Conservation (phyloP, 92 coral and sea anemone genomes). For the Parazoanthus atlanticus region DNA sequence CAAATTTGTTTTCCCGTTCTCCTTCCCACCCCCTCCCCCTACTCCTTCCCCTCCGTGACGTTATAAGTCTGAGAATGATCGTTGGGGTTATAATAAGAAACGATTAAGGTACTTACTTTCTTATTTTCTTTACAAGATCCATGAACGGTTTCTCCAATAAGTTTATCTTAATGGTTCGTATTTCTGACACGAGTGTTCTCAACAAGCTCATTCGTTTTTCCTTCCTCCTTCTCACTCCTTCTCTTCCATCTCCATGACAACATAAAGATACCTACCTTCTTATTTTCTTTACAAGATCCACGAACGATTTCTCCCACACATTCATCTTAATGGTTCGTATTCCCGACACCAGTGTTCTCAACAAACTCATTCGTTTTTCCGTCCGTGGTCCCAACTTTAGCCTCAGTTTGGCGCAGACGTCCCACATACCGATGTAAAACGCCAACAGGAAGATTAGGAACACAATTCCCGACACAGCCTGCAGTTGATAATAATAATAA, state of each 20-base stretch:
- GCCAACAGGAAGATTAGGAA: constrained; percentile 72
- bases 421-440: constrained; percentile 88
- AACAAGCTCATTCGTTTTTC: constrained; percentile 72
- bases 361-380: constrained; percentile 69
- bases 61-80: too few relatives aligned
- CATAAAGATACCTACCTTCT: constrained; percentile 45
- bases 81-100: too few relatives aligned
- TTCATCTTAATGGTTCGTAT: constrained; percentile 85
- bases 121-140: constrained; percentile 56
- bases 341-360: constrained; percentile 63
- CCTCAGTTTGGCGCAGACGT: constrained; percentile 77
- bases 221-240: constrained; percentile 13
- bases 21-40: too few relatives aligned
- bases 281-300: constrained; percentile 57
- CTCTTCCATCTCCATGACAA: too few relatives aligned
- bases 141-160: constrained; percentile 78
- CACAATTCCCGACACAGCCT: constrained; percentile 78
- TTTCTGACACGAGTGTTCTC: constrained; percentile 58
- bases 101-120: constrained; percentile 51
- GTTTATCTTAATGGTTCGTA: constrained; percentile 79
- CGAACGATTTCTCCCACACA: constrained; percentile 82
- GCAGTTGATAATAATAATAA: not conserved
- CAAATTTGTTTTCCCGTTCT: constrained; percentile 69
- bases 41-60: too few relatives aligned
- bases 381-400: constrained; percentile 67